These are phyloP conservation scores for Acropora tenuis DNA, from an alignment of 64 coral and sea anemone genomes.

Conservation along the genomic window DNA sequence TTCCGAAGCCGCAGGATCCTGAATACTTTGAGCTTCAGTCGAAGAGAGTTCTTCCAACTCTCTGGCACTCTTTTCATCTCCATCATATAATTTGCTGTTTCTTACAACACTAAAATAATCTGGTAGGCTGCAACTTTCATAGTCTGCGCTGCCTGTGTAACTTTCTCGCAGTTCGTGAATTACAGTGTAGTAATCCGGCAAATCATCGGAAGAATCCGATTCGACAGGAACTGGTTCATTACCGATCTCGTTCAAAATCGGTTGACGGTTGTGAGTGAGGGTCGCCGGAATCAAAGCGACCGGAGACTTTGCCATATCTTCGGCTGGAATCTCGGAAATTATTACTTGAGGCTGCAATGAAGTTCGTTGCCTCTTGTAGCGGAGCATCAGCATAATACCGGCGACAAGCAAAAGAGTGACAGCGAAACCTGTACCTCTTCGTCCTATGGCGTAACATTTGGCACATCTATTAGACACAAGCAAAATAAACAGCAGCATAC, in stretches of 20 bases:
- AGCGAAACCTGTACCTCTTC: background rate
- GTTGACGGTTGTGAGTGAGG: background rate
- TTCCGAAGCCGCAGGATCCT: background rate
- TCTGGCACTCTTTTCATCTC: background rate
- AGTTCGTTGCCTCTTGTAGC: background rate
- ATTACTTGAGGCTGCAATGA: background rate
- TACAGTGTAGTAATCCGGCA: conserved; percentile 6
- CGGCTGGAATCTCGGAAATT: background rate
- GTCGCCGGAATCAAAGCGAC: background rate
- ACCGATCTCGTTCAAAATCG: background rate
- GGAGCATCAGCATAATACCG: background rate
- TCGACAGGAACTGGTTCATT: background rate
- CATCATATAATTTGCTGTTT: background rate
- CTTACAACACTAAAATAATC: background rate
- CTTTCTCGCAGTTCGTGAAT: background rate
- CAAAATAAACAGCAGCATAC: background rate
- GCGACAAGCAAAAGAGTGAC: background rate
- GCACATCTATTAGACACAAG: background rate
- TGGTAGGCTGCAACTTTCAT: background rate
- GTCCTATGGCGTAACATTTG: background rate
- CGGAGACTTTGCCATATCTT: conserved; percentile 5
- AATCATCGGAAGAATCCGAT: background rate
- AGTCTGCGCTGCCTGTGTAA: background rate
- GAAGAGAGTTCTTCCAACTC: background rate
- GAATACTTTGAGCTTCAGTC: background rate